Conservation (phyloP, 2,113 vertebrate species). For the Protobothrops flavoviridis region DNA sequence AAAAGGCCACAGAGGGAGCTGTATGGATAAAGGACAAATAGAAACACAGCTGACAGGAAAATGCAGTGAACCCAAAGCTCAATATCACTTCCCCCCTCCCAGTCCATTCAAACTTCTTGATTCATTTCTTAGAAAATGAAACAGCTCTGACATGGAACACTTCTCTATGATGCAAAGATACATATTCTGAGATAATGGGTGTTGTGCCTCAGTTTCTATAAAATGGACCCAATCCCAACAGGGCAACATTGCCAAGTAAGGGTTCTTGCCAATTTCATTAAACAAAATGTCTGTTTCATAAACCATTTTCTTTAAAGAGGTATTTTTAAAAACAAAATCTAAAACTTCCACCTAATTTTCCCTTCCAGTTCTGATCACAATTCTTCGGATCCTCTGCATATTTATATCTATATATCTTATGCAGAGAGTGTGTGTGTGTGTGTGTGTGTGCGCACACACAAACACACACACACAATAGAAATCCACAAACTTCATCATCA, state of each 20-base stretch:
- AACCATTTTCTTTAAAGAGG: neutral
- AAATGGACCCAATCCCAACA: neutral
- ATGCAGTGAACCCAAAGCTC: neutral
- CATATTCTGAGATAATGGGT: neutral
- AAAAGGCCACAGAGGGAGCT: conserved; percentile 17
- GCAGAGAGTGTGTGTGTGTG: no score
- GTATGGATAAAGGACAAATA: neutral
- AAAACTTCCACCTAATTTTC: no score
- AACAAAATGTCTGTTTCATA: neutral
- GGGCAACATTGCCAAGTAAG: neutral
- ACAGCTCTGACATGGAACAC: neutral
- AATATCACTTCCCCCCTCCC: no score
- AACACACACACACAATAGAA: neutral
- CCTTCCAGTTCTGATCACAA: neutral
- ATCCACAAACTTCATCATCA: neutral
- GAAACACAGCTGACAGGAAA: conserved; percentile 4
- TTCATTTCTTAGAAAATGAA: neutral
- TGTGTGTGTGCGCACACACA: neutral
- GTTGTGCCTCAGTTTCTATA: neutral
- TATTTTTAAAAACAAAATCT: neutral
- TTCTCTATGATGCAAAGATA: neutral
- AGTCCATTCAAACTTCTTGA: neutral
- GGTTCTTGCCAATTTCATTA: neutral
- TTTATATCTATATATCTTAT: neutral
- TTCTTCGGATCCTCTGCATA: neutral